These are phyloP conservation scores for Cynopterus brachyotis DNA, from an alignment of 2,113 vertebrate genomes.

Conservation along the genomic window DNA sequence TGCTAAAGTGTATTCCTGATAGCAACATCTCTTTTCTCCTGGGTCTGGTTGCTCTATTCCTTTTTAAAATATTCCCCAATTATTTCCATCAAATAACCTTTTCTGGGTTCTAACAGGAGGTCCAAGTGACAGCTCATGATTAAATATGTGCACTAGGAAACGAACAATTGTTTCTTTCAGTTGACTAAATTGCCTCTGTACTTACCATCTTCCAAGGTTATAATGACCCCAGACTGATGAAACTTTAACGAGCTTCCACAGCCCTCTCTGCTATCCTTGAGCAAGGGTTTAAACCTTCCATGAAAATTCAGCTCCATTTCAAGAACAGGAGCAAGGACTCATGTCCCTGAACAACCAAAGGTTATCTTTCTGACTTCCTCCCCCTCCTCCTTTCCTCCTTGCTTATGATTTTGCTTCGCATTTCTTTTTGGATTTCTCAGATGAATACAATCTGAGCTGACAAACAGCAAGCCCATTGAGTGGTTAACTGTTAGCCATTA, in stretches of 20 bases:
- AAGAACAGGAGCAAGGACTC: background rate
- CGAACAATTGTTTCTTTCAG: conserved; percentile 22
- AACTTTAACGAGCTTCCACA: background rate
- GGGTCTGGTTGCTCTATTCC: conserved; percentile 11
- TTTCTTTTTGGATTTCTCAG: background rate
- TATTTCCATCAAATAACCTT: conserved; percentile 33
- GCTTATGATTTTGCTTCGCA: background rate
- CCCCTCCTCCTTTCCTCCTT: background rate
- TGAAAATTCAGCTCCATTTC: background rate
- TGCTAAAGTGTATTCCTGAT: background rate
- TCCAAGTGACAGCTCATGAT: background rate
- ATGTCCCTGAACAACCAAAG: background rate
- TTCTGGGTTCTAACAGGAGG: conserved; percentile 18
- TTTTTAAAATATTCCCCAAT: conserved; percentile 39
- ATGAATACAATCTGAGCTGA: background rate
- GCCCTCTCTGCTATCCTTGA: background rate
- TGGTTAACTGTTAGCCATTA: background rate
- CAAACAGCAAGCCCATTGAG: background rate
- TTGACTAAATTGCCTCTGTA: background rate
- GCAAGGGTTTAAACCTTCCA: background rate
- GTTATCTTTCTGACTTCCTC: background rate
- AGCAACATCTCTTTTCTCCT: background rate
- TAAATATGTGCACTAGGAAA: conserved; percentile 8
- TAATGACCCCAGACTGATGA: background rate
- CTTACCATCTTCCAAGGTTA: background rate